Percentiles rank a stretch among this genome's conserved stretches.
These are phyloP conservation scores for Dinothrombium tinctorium DNA, from an alignment of 1,140 invertebrate genomes.

Conservation along the genomic window DNA sequence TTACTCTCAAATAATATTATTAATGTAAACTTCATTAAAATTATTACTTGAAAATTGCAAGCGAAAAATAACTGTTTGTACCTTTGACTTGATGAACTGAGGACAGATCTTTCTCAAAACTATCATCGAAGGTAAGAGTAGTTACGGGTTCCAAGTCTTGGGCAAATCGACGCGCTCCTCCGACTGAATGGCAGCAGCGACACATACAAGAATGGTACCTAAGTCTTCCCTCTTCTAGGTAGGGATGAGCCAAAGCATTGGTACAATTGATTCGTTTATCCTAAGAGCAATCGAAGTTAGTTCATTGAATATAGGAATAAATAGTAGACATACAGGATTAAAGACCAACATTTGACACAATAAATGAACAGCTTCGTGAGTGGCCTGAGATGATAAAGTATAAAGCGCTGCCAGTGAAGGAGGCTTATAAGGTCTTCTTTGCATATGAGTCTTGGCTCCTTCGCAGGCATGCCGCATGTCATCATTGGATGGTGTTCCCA, in stretches of 20 bases:
- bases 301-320: background rate
- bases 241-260: conserved; percentile 82
- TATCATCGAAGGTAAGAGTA: conserved; percentile 64
- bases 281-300: conserved; percentile 24
- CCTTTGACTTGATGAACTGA: conserved; percentile 84
- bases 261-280: conserved; percentile 79
- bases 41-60: too few species aligned
- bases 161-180: conserved; percentile 54
- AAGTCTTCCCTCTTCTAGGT: conserved; percentile 85
- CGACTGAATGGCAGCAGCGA: conserved; percentile 58
- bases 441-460: conserved; percentile 75
- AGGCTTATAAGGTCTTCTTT: conserved; percentile 61
- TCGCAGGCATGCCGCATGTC: conserved; percentile 92
- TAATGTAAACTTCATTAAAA: too few species aligned
- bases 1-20: too few species aligned
- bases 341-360: conserved; percentile 94
- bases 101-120: conserved; percentile 76
- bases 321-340: conserved; percentile 53
- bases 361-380: conserved; percentile 89
- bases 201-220: conserved; percentile 99
- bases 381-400: conserved; percentile 68
- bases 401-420: conserved; percentile 71
- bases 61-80: conserved; percentile 25
- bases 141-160: conserved; percentile 77
- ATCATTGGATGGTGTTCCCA: conserved; percentile 74